Conservation (phyloP, 2,113 vertebrate species). For the Muntiacus reevesi region DNA sequence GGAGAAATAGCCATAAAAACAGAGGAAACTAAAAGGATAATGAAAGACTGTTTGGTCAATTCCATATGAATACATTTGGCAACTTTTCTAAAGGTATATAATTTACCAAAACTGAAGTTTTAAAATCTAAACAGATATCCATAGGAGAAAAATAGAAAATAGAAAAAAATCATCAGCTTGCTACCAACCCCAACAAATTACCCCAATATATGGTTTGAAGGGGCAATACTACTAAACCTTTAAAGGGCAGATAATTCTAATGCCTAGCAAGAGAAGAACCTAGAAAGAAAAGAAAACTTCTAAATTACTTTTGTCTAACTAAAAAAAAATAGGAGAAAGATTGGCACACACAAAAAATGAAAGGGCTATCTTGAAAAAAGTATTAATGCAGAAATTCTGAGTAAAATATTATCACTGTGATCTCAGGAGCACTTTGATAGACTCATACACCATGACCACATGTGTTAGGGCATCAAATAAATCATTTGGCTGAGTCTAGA, state of each 20-base stretch:
- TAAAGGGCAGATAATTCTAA: neutral
- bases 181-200: neutral
- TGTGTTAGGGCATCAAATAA: neutral
- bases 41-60: neutral
- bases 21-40: neutral
- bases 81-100: neutral
- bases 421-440: neutral
- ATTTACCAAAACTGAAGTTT: neutral
- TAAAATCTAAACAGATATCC: neutral
- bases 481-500: neutral
- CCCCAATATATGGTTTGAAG: neutral
- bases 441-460: neutral
- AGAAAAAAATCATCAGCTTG: neutral
- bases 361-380: neutral
- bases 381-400: neutral
- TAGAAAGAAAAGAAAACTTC: neutral
- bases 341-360: neutral
- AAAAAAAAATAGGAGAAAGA: neutral
- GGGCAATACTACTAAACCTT: neutral
- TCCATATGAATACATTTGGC: neutral
- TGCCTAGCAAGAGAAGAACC: neutral
- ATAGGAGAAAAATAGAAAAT: neutral
- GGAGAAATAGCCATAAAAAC: neutral
- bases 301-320: neutral
- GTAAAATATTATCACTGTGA: neutral